A percentile compares a stretch with the other conserved stretches of the same genome.
These are phyloP conservation scores for Aleiodes leptofemur DNA, from an alignment of 2,888 invertebrate species.

Conservation along the genomic window DNA sequence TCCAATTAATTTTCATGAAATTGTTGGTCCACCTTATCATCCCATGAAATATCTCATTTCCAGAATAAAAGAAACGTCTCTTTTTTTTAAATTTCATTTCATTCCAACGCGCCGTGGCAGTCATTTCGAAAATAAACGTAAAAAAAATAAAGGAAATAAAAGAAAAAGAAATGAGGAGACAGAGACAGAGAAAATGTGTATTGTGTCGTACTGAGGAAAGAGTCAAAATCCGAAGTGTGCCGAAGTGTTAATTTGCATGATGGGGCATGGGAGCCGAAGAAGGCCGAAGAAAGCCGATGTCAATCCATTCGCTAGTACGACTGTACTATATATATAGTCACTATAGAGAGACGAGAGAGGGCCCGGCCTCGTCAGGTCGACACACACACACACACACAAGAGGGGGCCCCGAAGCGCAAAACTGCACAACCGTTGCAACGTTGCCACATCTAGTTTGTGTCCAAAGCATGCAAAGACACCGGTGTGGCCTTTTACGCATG, in stretches of 20 bases:
- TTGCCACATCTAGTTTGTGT: constrained; percentile 61
- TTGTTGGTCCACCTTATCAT: no score
- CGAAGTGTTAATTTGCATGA: no score
- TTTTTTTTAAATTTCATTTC: background rate
- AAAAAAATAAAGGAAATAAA: background rate
- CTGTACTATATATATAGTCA: no score
- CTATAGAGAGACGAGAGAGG: background rate
- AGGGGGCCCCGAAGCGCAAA: constrained; percentile 39
- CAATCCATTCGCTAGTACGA: no score
- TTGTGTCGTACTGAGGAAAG: no score
- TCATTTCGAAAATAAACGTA: background rate
- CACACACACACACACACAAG: background rate
- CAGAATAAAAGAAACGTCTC: background rate
- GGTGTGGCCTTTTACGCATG: constrained; percentile 52
- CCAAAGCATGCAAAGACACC: constrained; percentile 49
- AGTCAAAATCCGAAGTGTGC: no score
- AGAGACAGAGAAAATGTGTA: background rate
- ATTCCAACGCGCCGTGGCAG: background rate
- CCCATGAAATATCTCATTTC: background rate
- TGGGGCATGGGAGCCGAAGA: no score
- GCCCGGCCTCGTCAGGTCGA: constrained; percentile 27
- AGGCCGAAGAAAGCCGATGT: no score
- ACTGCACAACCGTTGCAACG: constrained; percentile 48
- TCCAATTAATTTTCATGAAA: no score
- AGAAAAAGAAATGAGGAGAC: background rate